Base-by-base conservation (phyloP, 2,113 vertebrate species). In the Oxygymnocypris stewartii region DNA sequence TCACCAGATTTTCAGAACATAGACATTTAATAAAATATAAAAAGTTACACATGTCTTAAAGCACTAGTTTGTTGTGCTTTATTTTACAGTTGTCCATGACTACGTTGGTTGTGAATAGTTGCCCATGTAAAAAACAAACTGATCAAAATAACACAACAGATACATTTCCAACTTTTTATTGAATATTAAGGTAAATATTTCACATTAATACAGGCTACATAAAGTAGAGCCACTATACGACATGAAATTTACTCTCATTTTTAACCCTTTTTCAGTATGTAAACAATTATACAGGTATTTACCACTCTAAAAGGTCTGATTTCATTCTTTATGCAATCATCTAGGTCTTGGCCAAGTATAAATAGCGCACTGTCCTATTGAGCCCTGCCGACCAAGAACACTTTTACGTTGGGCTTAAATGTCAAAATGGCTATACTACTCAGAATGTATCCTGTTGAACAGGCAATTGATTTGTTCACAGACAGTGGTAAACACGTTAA, bases 161-260 rank as follows among this genome's bases (percentile, higher is more conserved):
- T 89, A 89, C 88, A 87, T 89, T 89, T 89, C 84, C 86, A 89
- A 87, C 88, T 96, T 96, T 95, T 97, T 96, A 96, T 96, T 99
- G 97, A 99, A 97, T 98, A 97, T 97, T 98, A 97, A 97, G 97
- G 97, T 98, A 97, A 97, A 97, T 98, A 96, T 97, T 98, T 98
- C 97, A 98, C 98, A 99, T 99, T 97, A 96, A 98, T 97, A 98
- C 97, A 99, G 97, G 96, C 98, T 98, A 98, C 97, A 97, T 97
- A 96, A 97, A 97, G 97, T 97, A 96, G 96, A 98, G 97, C 96
- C 95, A 93, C 94, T 96, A 95, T 93, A 96, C 90, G 93, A 96
- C 96, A 96, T 94, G 94, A 95, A 96, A 94, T 95, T 96, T 95
- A 96, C 94, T 96, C 94, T 95, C 93, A 91, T 94, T 94, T 79